These are phyloP conservation scores for Agrenia bidenticulata DNA, from an alignment of 2,888 invertebrate genomes.

Conservation along the genomic window DNA sequence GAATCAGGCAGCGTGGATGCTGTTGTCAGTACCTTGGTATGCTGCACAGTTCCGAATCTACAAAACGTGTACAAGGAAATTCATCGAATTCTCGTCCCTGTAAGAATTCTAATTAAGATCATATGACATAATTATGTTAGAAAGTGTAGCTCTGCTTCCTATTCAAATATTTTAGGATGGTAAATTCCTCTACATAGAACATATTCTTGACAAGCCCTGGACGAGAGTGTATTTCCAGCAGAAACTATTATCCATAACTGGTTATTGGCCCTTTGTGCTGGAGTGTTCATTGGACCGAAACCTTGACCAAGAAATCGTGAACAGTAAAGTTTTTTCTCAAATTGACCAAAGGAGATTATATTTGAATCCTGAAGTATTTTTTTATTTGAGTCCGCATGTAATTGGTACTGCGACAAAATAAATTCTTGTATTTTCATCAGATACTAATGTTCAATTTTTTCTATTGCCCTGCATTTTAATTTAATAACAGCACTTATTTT, in stretches of 20 bases:
- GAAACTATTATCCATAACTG: not conserved
- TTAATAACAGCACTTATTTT: too few species aligned
- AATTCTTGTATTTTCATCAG: too few species aligned
- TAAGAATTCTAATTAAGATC: constrained; percentile 33
- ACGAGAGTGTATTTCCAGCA: not conserved
- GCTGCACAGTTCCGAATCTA: constrained; percentile 53
- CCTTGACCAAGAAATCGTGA: not conserved
- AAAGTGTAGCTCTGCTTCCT: not conserved
- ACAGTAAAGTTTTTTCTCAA: not conserved
- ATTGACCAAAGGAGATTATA: not conserved
- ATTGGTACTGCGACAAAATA: not conserved
- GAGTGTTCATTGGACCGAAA: not conserved
- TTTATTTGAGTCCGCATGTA: not conserved
- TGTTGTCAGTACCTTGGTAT: constrained; percentile 53
- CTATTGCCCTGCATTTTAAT: too few species aligned
- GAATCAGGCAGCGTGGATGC: constrained; percentile 53
- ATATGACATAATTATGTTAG: not conserved
- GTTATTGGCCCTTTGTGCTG: not conserved
- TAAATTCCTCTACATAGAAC: constrained; percentile 54
- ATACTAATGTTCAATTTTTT: too few species aligned
- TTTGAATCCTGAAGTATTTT: not conserved
- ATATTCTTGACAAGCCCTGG: constrained; percentile 18
- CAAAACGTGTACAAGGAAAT: constrained; percentile 52
- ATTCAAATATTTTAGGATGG: constrained; percentile 49
- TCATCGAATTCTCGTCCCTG: constrained; percentile 53